Conservation (phyloP, 2,888 invertebrate genomes). For the Branchipolynoe longqiensis region DNA sequence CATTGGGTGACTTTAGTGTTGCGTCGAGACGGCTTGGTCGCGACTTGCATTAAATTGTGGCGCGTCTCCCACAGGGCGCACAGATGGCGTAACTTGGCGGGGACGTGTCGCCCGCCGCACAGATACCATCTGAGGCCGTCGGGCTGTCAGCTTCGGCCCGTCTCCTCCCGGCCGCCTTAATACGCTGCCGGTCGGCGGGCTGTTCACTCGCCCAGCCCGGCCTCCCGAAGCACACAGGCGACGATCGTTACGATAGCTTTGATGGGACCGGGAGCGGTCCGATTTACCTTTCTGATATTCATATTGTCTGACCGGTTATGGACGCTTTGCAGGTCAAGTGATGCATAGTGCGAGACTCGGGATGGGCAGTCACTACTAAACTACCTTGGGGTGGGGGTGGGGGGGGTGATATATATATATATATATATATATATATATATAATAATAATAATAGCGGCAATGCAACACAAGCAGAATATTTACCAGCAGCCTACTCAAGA, state of each 20-base stretch:
- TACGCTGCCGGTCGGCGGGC: no score
- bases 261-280: constrained; percentile 2
- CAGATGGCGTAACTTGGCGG: constrained; percentile 54
- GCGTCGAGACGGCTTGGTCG: background rate
- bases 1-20: background rate
- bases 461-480: no score
- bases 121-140: constrained; percentile 38
- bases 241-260: constrained; percentile 33
- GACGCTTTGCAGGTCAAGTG: background rate
- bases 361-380: constrained; percentile 1
- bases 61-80: constrained; percentile 6
- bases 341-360: constrained; percentile 24
- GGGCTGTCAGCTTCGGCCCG: constrained; percentile 30
- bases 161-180: background rate
- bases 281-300: constrained; percentile 40
- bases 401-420: no score
- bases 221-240: no score
- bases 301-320: constrained; percentile 20
- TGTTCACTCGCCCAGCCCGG: no score
- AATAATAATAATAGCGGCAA: no score
- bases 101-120: constrained; percentile 29
- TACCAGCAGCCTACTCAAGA: no score
- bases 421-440: no score
- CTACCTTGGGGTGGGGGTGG: background rate
- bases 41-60: background rate